Evolutionary conservation across 2,888 invertebrate species (phyloP).

Genomic region (Rhagonycha fulva): DNA sequence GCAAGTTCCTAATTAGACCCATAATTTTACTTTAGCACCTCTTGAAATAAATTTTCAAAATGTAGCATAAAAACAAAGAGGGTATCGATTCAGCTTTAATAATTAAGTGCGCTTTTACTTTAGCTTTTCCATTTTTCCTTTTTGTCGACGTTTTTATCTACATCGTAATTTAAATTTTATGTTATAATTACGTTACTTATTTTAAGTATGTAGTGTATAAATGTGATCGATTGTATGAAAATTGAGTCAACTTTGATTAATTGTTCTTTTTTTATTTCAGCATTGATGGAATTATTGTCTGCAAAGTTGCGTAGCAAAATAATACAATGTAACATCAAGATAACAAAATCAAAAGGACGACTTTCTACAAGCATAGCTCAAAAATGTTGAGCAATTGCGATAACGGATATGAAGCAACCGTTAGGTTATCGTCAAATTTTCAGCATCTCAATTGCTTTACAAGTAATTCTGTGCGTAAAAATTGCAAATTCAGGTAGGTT

Average conservation of each 20-base stretch:
- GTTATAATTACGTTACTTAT: neutral
- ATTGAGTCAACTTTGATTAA: neutral
- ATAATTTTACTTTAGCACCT: slow-evolving; percentile 1
- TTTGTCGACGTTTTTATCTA: neutral
- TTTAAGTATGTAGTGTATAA: no score
- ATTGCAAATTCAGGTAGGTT: slow-evolving; percentile 39
- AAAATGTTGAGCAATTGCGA: slow-evolving; percentile 44
- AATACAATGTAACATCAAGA: slow-evolving; percentile 13
- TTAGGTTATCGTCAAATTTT: slow-evolving; percentile 39
- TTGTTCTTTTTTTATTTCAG: slow-evolving; percentile 13
- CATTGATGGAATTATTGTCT: slow-evolving; percentile 17
- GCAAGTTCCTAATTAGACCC: slow-evolving; percentile 18
- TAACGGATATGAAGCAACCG: slow-evolving; percentile 46
- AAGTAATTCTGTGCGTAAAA: slow-evolving; percentile 36
- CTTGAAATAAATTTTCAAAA: neutral
- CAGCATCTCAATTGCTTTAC: slow-evolving; percentile 39
- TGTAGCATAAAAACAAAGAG: neutral
- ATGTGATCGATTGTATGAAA: neutral
- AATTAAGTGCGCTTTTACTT: neutral
- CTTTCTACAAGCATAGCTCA: slow-evolving; percentile 26
- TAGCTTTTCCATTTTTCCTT: neutral
- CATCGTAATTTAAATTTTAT: neutral
- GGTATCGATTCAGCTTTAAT: neutral
- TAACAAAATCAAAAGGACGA: slow-evolving; percentile 9
- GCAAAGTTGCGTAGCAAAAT: neutral